Evolutionary conservation across 2,113 vertebrate species (phyloP).

Genomic region (Heterotilapia buettikoferi): DNA sequence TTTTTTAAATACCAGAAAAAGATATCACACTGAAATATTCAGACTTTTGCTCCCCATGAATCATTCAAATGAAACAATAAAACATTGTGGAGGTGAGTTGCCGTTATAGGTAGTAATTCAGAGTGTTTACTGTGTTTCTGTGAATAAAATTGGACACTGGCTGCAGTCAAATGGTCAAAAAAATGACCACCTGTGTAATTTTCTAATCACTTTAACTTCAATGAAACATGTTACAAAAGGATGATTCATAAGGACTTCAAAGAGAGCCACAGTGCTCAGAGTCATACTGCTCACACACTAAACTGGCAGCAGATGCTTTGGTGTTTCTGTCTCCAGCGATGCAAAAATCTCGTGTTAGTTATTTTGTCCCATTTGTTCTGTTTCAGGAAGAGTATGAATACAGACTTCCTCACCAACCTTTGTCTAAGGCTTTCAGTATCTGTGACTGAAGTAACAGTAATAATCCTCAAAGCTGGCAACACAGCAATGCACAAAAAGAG

Average conservation of each 20-base stretch:
- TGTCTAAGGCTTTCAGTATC: rapidly evolving
- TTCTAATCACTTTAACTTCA: background rate
- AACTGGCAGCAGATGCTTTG: background rate
- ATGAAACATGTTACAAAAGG: rapidly evolving
- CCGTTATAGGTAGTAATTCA: background rate
- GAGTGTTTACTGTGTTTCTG: background rate
- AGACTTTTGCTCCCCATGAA: background rate
- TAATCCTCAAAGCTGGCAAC: background rate
- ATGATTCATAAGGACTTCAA: background rate
- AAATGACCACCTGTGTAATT: background rate
- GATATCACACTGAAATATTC: rapidly evolving
- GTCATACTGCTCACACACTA: background rate
- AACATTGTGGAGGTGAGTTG: background rate
- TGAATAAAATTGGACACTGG: background rate
- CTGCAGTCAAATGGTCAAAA: background rate
- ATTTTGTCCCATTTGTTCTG: background rate
- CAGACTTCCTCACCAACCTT: background rate
- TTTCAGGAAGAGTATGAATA: background rate
- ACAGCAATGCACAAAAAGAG: background rate
- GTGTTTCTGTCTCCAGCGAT: background rate
- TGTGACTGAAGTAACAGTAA: background rate
- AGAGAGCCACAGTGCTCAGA: background rate
- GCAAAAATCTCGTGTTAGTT: rapidly evolving
- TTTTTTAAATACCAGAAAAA: background rate
- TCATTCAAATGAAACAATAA: background rate